Base-by-base conservation (phyloP, 2,113 vertebrate species). In the Crotophaga sulcirostris region DNA sequence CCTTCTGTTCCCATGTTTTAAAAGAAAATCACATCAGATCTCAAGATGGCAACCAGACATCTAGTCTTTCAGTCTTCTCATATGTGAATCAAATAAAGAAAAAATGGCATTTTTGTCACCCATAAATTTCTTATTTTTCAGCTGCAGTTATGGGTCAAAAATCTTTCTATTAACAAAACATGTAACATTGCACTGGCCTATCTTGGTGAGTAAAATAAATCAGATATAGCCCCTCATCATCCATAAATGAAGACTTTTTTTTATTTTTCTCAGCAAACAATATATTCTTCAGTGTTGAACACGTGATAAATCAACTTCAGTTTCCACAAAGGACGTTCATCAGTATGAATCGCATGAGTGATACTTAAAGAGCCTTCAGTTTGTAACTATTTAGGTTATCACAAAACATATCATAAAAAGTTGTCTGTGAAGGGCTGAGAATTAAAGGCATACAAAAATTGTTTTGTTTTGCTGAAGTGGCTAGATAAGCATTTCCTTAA, bases 371-470 rank as follows among this genome's bases (percentile, higher is more conserved):
- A 58, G 0, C 3, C 8, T 90, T 90, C 6, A 4, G 36, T 68
- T 76, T 70, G 11, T 62, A 54, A 33, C 44, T 85, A 28, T 58
- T 66, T 52, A 77, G 31, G 42, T n/a, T 59, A 51, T 55, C 13
- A 58, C 13, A 73, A 73, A 88, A 54, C 3, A 18, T 72, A 36
- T 14, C 1, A 81, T 16, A 62, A 75, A 77, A 66, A 19, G 1
- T 59, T 40, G 5, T 33, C 11, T 83, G 11, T 56, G 54, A 79
- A 21, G 2, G 17, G 63, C 17, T 0, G 0, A 86, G 29, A 16
- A 92, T 51, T 69, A 74, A 64, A 90, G 26, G 5, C 20, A 59
- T 21, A 10, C 20, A 85, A 79, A 68, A 9, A 17, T 1, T 38
- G 2, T 33, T 66, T 59, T 68, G 4, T 56, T 91, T 93, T 81